phyloP scores from a whole-genome alignment of 2,888 invertebrate species.

The Sinelater perroti region DNA sequence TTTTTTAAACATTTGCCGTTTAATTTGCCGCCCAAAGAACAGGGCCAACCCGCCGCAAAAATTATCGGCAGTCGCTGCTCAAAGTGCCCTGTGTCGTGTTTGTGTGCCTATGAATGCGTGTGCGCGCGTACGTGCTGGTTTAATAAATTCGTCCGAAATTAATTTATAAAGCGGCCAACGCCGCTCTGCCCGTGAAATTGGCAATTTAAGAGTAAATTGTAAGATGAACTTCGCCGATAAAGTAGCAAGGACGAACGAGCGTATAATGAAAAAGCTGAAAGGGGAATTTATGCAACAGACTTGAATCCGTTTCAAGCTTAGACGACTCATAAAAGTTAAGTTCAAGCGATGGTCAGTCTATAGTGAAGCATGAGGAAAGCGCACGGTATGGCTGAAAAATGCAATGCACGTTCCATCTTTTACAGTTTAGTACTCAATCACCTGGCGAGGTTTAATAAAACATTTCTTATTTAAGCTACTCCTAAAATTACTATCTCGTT shows the following conservation, averaged over 20 bases:
- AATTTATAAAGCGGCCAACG: constrained; percentile 7
- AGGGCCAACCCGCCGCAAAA: neutral
- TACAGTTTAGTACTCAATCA: neutral
- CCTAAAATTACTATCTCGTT: too few relatives aligned
- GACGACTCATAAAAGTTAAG: constrained; percentile 19
- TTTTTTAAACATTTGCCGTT: constrained; percentile 4
- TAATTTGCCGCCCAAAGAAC: constrained; percentile 5
- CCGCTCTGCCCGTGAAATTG: constrained; percentile 11
- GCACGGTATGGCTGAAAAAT: neutral
- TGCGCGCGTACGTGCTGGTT: neutral
- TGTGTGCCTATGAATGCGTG: constrained; percentile 1
- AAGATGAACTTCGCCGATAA: constrained; percentile 22
- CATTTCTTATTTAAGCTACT: neutral
- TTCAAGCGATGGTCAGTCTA: constrained; percentile 5
- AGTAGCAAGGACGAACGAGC: constrained; percentile 16
- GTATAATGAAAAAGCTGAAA: constrained; percentile 25
- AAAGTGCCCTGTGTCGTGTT: constrained; percentile 3
- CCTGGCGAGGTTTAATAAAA: neutral
- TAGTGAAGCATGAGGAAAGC: constrained; percentile 5
- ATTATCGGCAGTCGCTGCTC: constrained; percentile 6
- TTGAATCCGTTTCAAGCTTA: constrained; percentile 22
- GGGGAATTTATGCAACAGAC: constrained; percentile 24
- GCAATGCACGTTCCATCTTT: neutral
- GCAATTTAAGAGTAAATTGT: constrained; percentile 18
- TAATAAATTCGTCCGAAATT: constrained; percentile 16